These are phyloP conservation scores for Zele albiditarsus DNA, from an alignment of 2,888 invertebrate genomes.

Conservation along the genomic window DNA sequence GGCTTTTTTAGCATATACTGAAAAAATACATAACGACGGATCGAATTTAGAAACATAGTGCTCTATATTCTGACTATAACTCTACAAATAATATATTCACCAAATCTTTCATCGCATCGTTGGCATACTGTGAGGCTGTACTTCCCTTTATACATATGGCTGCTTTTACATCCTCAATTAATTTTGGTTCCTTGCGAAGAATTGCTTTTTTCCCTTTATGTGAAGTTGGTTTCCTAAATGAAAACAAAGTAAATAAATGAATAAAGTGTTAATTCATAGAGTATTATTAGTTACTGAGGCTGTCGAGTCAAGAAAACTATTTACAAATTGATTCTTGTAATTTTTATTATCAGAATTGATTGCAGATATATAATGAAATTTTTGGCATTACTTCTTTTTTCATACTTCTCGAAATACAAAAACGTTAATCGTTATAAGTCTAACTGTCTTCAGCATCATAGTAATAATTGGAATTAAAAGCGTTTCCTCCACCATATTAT, in stretches of 20 bases:
- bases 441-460: too few species aligned
- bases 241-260: slow-evolving; percentile 21
- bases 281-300: too few species aligned
- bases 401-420: too few species aligned
- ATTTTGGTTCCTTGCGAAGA: slow-evolving; percentile 87
- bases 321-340: too few species aligned
- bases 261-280: too few species aligned
- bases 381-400: too few species aligned
- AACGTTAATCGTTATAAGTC: too few species aligned
- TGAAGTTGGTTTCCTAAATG: slow-evolving; percentile 89
- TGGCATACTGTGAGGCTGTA: slow-evolving; percentile 82
- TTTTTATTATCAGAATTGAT: too few species aligned
- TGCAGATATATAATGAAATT: too few species aligned
- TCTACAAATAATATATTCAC: slow-evolving; percentile 69
- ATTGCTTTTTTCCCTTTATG: slow-evolving; percentile 90
- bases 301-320: too few species aligned
- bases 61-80: neutral
- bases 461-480: too few species aligned
- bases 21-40: slow-evolving; percentile 51
- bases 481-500: too few species aligned
- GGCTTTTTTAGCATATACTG: slow-evolving; percentile 89
- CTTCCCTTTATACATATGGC: slow-evolving; percentile 90
- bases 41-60: neutral
- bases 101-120: slow-evolving; percentile 88
- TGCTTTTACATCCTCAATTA: slow-evolving; percentile 90